Evolutionary conservation across 2,797 vertebrate species (phyloP), one percentile per base, ranked within the genome.

Genomic region (Harpagifer antarcticus): DNA sequence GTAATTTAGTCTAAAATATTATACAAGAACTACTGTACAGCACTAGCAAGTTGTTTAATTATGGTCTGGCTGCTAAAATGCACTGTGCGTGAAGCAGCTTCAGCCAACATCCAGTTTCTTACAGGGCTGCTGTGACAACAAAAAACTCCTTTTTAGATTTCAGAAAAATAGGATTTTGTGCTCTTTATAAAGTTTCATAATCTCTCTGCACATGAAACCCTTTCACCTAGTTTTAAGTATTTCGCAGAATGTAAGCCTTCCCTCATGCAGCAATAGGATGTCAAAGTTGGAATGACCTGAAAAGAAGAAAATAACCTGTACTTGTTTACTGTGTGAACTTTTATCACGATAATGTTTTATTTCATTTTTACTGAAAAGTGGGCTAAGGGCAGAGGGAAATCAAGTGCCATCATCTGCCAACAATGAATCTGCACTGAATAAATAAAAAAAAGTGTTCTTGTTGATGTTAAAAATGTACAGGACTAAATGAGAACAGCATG

Each of bases 381-480:
- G 69, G 19, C 47, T 9, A 33, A 23, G 27, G 48, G 9, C 59
- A 72, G 50, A 11, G 19, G 10, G 8, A 17, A 54, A 48, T 65
- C 13, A 66, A 37, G 33, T 37, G 12, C 47, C 37, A n/a, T n/a
- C 48, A 61, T 47, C 43, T 76, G 78, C 76, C 49, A 68, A 56
- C 55, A 55, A n/a, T 73, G 55, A 82, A 81, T 65, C 62, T 77
- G 65, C 70, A 84, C 83, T 84, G 76, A 8, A 50, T 68, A 68
- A 37, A 3, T 19, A 60, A 78, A 54, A 37, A n/a, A 9, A 31
- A 7, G 27, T 69, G n/a, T 78, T 72, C 20, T 49, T 73, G 61
- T 76, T 78, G 65, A 83, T 77, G 67, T 78, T 81, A 9, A 49
- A 77, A 60, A 76, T 86, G 78, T 88, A 72, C 43, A 79, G 59